Percentiles rank a stretch among this genome's conserved stretches.
Conservation (phyloP, 2,797 vertebrate genomes). For the Dryobates pubescens region DNA sequence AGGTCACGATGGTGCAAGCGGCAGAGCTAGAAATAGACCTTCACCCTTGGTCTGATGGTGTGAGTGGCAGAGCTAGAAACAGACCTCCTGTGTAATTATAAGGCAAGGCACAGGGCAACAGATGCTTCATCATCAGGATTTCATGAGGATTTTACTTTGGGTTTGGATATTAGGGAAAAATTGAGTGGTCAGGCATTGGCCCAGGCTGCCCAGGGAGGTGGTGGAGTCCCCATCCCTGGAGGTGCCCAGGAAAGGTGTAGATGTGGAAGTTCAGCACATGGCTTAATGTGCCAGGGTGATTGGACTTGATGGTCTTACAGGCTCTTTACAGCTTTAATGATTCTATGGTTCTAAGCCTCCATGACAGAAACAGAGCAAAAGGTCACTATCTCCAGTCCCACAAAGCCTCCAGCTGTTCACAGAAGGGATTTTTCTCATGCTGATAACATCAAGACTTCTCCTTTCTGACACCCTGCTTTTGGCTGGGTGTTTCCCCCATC, state of each 20-base stretch:
- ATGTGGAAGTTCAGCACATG: too few species aligned
- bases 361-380: neutral
- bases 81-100: too few species aligned
- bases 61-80: too few species aligned
- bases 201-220: too few species aligned
- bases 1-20: neutral
- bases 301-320: too few species aligned
- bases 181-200: too few species aligned
- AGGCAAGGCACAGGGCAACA: neutral
- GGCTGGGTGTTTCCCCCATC: neutral
- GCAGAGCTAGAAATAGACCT: neutral
- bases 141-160: neutral
- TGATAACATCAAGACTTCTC: neutral
- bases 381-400: neutral
- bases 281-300: too few species aligned
- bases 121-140: neutral
- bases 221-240: too few species aligned
- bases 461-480: neutral
- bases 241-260: too few species aligned
- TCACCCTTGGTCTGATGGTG: neutral
- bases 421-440: neutral
- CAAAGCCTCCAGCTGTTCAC: neutral
- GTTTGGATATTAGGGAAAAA: too few species aligned
- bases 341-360: neutral
- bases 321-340: too few species aligned